These are phyloP conservation scores for Halesus radiatus DNA, from an alignment of 1,140 invertebrate genomes.

Conservation along the genomic window DNA sequence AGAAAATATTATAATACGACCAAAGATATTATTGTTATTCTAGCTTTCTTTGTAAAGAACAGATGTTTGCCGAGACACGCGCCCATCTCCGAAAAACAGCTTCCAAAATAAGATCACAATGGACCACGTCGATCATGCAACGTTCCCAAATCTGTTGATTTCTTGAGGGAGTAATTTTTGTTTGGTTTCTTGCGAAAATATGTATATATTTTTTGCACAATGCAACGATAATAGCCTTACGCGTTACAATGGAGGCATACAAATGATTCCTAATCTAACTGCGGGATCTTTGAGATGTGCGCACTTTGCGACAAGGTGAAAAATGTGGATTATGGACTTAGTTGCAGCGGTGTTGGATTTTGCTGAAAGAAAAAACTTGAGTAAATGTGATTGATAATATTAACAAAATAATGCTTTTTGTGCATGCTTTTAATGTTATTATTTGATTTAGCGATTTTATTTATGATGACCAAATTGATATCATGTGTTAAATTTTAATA, in stretches of 20 bases:
- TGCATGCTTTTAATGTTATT: no score
- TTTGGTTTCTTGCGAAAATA: conserved; percentile 34
- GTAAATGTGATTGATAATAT: no score
- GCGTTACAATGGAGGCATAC: conserved; percentile 41
- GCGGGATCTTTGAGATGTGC: conserved; percentile 30
- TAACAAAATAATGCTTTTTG: no score
- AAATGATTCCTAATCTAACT: conserved; percentile 52
- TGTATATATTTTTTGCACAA: conserved; percentile 42
- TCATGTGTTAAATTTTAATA: no score
- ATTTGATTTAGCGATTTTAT: no score
- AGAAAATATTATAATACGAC: no score
- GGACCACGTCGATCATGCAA: conserved; percentile 41
- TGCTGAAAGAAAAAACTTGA: no score
- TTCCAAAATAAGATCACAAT: conserved; percentile 40
- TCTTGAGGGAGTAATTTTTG: conserved; percentile 44
- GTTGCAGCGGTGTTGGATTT: no score
- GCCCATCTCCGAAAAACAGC: conserved; percentile 21
- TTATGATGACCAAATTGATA: no score
- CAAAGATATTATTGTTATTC: no score
- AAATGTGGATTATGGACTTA: no score
- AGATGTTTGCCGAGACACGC: conserved; percentile 55
- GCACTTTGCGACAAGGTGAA: conserved; percentile 1
- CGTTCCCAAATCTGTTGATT: conserved; percentile 37
- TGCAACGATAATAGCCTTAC: conserved; percentile 47
- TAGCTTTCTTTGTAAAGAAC: conserved; percentile 16